Percentiles rank a stretch among this genome's conserved stretches.
phyloP scores from a whole-genome alignment of 2,888 invertebrate species.

The Theristus sp. region DNA sequence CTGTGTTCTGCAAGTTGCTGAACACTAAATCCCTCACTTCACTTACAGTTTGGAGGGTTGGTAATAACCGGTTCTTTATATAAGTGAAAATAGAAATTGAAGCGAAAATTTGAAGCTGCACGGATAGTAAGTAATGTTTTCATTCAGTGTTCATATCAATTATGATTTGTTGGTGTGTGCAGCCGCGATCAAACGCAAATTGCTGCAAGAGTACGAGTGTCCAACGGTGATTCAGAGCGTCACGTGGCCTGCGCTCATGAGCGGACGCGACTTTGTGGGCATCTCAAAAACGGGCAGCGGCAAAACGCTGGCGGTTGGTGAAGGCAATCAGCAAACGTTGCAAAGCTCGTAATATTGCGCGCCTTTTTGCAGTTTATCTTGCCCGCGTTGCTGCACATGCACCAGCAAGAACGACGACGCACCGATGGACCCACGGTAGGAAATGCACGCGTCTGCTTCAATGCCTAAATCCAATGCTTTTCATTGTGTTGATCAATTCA shows the following conservation, averaged over 20 bases:
- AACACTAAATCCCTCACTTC: too few relatives aligned
- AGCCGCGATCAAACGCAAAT: background rate
- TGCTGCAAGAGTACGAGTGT: background rate
- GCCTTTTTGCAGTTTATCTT: constrained; percentile 38
- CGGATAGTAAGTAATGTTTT: too few relatives aligned
- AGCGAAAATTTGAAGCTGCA: too few relatives aligned
- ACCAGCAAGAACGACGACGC: constrained; percentile 59
- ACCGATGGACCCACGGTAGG: constrained; percentile 71
- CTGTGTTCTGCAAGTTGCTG: too few relatives aligned
- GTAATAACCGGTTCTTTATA: too few relatives aligned
- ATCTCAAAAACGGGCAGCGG: constrained; percentile 60
- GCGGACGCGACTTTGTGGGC: constrained; percentile 72
- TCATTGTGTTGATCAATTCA: too few relatives aligned
- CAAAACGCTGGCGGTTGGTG: constrained; percentile 58
- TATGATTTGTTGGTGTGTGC: background rate
- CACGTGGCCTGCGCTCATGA: constrained; percentile 73
- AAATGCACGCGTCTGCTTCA: too few relatives aligned
- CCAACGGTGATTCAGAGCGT: constrained; percentile 46
- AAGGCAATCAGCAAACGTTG: background rate
- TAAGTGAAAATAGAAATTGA: too few relatives aligned
- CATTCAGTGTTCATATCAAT: background rate
- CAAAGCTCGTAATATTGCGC: background rate
- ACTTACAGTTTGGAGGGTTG: too few relatives aligned
- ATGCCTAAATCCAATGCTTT: too few relatives aligned
- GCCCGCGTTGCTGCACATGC: constrained; percentile 76